Percentiles rank a stretch among this genome's conserved stretches.
phyloP scores from a whole-genome alignment of 2,888 invertebrate species.

The Drosophila anomalata region DNA sequence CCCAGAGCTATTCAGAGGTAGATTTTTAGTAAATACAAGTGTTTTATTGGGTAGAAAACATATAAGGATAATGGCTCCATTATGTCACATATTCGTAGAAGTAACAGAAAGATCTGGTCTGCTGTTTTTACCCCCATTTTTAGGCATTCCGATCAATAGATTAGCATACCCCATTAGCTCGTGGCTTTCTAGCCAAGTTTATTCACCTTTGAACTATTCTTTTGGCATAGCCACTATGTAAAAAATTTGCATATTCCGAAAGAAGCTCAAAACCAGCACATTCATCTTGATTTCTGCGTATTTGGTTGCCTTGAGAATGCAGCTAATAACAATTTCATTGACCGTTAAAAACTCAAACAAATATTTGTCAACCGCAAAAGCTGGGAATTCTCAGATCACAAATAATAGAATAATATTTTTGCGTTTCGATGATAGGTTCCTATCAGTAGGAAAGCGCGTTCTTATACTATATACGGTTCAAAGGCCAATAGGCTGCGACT shows the following conservation, averaged over 20 bases:
- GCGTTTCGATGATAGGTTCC: constrained; percentile 14
- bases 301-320: constrained; percentile 20
- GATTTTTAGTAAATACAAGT: background rate
- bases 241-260: constrained; percentile 36
- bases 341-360: constrained; percentile 16
- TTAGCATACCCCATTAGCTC: constrained; percentile 34
- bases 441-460: constrained; percentile 24
- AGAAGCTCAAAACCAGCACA: background rate
- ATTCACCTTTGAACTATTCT: constrained; percentile 49
- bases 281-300: constrained; percentile 7
- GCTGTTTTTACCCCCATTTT: background rate
- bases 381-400: constrained; percentile 30
- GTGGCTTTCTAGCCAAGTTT: constrained; percentile 47
- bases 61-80: background rate
- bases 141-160: background rate
- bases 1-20: background rate
- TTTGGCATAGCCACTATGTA: constrained; percentile 15
- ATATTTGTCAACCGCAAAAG: constrained; percentile 26
- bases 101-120: constrained; percentile 3
- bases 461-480: background rate
- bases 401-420: constrained; percentile 35
- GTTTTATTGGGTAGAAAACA: background rate
- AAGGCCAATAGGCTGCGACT: constrained; percentile 4
- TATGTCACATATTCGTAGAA: background rate
- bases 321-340: constrained; percentile 30